Percentiles rank a stretch among this genome's conserved stretches.
Conservation (phyloP, 2,797 vertebrate genomes). For the Nannoperca australis region DNA sequence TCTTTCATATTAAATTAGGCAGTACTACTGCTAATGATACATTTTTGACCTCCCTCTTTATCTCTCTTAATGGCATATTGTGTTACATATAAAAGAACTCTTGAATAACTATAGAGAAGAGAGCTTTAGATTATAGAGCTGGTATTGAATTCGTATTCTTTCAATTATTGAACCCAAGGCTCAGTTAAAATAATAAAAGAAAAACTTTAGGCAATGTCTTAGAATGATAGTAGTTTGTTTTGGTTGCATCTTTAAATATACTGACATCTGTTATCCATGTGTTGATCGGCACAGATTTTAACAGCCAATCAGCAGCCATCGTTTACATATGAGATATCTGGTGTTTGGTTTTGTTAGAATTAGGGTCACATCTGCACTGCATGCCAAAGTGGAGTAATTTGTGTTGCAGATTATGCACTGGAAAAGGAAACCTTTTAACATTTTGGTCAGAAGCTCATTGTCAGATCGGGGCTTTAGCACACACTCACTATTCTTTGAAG, state of each 20-base stretch:
- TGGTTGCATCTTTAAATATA: conserved; percentile 21
- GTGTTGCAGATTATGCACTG: neutral
- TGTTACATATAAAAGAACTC: conserved; percentile 28
- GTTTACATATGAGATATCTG: conserved; percentile 11
- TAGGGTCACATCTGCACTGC: conserved; percentile 3
- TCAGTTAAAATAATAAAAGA: conserved; percentile 6
- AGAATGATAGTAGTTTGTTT: conserved; percentile 24
- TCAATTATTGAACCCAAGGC: conserved; percentile 8
- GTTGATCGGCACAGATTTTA: conserved; percentile 19
- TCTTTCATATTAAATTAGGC: conserved; percentile 43
- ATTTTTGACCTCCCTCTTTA: conserved; percentile 6
- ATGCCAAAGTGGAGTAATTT: conserved; percentile 22
- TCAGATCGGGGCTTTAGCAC: conserved; percentile 30
- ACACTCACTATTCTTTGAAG: conserved; percentile 52
- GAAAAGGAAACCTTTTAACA: conserved; percentile 38
- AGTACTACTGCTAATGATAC: conserved; percentile 11
- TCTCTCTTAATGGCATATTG: conserved; percentile 3
- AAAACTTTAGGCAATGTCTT: conserved; percentile 7
- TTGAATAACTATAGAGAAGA: conserved; percentile 7
- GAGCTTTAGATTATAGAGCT: conserved; percentile 17
- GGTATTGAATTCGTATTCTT: neutral
- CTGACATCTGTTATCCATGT: conserved; percentile 41
- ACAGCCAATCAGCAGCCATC: neutral
- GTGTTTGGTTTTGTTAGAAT: conserved; percentile 14
- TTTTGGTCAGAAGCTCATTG: conserved; percentile 44